These are phyloP conservation scores for Agraylea sexmaculata DNA, from an alignment of 1,140 invertebrate species.

Conservation along the genomic window DNA sequence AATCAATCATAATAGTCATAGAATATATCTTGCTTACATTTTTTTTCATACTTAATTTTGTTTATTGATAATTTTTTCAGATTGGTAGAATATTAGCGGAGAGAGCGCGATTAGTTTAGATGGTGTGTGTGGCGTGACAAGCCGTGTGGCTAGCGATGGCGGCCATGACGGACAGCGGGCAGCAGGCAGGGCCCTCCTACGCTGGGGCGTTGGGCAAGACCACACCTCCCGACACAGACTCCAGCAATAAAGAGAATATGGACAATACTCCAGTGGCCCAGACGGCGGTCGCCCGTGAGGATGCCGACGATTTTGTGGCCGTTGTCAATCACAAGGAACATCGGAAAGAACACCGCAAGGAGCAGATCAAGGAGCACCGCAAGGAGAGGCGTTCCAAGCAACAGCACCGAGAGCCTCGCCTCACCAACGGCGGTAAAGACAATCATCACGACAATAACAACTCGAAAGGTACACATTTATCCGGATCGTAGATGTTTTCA, in stretches of 20 bases:
- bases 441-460: no score
- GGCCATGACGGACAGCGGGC: constrained; percentile 23
- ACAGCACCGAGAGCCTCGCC: constrained; percentile 28
- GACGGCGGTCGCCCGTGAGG: constrained; percentile 29
- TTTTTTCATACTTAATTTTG: no score
- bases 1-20: no score
- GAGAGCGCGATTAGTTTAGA: no score
- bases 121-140: not conserved
- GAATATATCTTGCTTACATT: no score
- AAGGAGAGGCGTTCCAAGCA: constrained; percentile 20
- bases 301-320: constrained; percentile 39
- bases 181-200: constrained; percentile 35
- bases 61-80: no score
- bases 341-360: constrained; percentile 14
- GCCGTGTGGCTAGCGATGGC: constrained; percentile 16
- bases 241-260: constrained; percentile 38
- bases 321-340: constrained; percentile 32
- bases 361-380: constrained; percentile 22
- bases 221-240: constrained; percentile 26
- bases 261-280: constrained; percentile 27
- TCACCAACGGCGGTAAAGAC: no score
- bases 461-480: no score
- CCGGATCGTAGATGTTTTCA: no score
- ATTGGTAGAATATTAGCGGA: no score
- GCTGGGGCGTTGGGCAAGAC: constrained; percentile 28